Evolutionary conservation across 2,888 invertebrate species (phyloP).

Genomic region (Myopa tessellatipennis): DNA sequence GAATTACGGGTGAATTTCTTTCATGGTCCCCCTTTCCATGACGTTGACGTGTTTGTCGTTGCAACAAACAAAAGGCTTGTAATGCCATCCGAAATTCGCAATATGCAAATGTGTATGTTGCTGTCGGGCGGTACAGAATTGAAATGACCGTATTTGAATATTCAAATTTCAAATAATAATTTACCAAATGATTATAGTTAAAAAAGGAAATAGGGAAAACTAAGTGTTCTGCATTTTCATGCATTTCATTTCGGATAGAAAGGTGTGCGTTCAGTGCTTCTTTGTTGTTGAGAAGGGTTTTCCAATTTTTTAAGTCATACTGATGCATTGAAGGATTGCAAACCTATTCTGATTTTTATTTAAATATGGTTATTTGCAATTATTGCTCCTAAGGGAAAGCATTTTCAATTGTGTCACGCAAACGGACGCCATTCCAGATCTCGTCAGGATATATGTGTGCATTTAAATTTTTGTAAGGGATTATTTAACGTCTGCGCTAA

Average conservation of each 20-base stretch:
- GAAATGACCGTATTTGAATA: conserved; percentile 43
- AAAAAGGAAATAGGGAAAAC: conserved; percentile 12
- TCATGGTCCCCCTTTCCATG: background rate
- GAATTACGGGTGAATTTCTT: conserved; percentile 19
- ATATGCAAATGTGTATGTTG: conserved; percentile 29
- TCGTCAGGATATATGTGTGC: background rate
- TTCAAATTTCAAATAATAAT: conserved; percentile 42
- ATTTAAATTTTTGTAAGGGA: conserved; percentile 13
- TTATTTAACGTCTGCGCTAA: background rate
- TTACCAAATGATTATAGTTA: conserved; percentile 31
- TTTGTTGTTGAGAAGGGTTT: conserved; percentile 15
- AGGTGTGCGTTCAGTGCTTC: background rate
- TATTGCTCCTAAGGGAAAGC: conserved; percentile 14
- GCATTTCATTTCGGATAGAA: conserved; percentile 5
- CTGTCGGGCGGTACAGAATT: conserved; percentile 30
- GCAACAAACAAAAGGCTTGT: conserved; percentile 21
- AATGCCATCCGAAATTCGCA: conserved; percentile 28
- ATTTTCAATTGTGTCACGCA: conserved; percentile 9
- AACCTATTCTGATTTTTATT: conserved; percentile 43
- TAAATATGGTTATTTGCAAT: conserved; percentile 32
- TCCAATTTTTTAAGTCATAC: background rate
- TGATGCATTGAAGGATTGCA: background rate
- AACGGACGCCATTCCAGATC: background rate
- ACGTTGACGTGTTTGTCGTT: conserved; percentile 8
- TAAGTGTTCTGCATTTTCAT: conserved; percentile 29